phyloP scores from a whole-genome alignment of 2,797 vertebrate species.

The Coregonus sp. region DNA sequence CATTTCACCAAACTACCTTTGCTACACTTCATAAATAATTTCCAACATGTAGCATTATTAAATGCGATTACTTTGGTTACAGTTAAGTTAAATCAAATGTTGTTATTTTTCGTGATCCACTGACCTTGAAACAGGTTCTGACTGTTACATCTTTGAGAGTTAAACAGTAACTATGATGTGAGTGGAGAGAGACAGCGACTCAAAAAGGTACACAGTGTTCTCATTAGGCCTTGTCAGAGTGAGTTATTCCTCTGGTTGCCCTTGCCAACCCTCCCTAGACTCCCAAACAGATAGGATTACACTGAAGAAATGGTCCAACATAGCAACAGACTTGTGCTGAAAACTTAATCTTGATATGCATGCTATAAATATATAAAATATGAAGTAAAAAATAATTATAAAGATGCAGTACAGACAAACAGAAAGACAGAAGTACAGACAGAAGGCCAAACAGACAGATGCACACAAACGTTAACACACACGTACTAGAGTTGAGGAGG shows the following conservation, averaged over 20 bases:
- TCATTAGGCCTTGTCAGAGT: constrained; percentile 37
- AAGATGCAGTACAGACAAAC: constrained; percentile 1
- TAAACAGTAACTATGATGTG: constrained; percentile 27
- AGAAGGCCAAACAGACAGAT: constrained; percentile 1
- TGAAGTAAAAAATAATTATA: background rate
- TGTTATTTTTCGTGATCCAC: background rate
- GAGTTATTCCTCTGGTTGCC: constrained; percentile 28
- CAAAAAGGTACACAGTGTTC: constrained; percentile 44
- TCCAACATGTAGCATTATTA: background rate
- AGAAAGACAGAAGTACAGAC: constrained; percentile 12
- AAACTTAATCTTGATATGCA: constrained; percentile 1
- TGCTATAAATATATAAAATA: background rate
- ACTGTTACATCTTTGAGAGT: constrained; percentile 9
- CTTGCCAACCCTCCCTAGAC: constrained; percentile 37
- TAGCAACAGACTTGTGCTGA: constrained; percentile 1
- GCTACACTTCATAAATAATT: background rate
- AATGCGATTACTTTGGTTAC: background rate
- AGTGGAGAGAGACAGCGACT: constrained; percentile 20
- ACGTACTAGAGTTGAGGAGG: constrained; percentile 98
- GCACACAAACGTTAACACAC: constrained; percentile 13
- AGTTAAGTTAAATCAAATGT: background rate
- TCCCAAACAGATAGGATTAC: constrained; percentile 29
- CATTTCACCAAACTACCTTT: background rate
- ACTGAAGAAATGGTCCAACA: constrained; percentile 17
- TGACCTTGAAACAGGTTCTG: constrained; percentile 24